phyloP scores from a whole-genome alignment of 2,888 invertebrate species.

The Drosophila recens region DNA sequence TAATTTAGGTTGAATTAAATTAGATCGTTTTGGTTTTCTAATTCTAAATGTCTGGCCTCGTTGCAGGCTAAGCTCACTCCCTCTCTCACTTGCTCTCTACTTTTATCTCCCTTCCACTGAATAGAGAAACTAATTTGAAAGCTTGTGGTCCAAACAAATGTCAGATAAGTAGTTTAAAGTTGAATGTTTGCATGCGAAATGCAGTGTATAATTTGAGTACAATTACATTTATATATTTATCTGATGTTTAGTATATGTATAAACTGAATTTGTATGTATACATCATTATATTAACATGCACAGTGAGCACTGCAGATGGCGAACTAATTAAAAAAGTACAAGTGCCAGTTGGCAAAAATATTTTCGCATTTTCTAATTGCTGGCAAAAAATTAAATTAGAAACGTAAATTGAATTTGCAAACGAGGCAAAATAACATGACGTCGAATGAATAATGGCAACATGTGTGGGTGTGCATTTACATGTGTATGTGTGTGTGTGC shows the following conservation, averaged over 20 bases:
- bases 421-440: constrained; percentile 63
- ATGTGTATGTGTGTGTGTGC: not conserved
- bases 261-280: constrained; percentile 2
- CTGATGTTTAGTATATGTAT: not conserved
- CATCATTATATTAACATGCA: constrained; percentile 43
- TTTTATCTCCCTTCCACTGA: not conserved
- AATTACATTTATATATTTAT: constrained; percentile 16
- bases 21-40: not conserved
- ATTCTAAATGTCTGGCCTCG: not conserved
- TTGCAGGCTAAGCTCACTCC: too few species aligned
- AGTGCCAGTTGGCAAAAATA: constrained; percentile 65
- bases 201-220: constrained; percentile 9
- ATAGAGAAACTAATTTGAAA: constrained; percentile 19
- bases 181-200: constrained; percentile 34
- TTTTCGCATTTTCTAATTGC: constrained; percentile 70
- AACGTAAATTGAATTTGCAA: constrained; percentile 73
- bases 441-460: constrained; percentile 68
- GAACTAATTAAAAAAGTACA: constrained; percentile 72
- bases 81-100: not conserved
- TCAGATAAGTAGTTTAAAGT: constrained; percentile 37
- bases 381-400: constrained; percentile 67
- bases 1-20: not conserved
- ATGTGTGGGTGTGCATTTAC: not conserved
- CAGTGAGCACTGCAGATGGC: constrained; percentile 25
- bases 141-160: constrained; percentile 12